Conservation (phyloP, 1,140 invertebrate genomes). For the Oryctes rhinoceros region DNA sequence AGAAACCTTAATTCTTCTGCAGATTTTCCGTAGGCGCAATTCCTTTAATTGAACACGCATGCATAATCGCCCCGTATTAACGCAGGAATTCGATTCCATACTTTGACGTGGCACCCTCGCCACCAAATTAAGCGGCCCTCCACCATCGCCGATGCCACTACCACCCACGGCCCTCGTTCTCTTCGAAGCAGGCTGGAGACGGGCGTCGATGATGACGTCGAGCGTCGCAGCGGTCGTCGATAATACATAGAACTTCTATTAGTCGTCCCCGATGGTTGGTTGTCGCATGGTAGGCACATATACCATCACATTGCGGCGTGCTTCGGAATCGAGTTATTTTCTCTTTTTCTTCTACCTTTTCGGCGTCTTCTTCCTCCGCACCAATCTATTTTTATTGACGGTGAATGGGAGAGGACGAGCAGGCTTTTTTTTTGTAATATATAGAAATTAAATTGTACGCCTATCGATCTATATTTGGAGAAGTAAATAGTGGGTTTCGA, state of each 20-base stretch:
- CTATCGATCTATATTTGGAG: neutral
- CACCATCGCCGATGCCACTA: neutral
- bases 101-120: slow-evolving; percentile 2
- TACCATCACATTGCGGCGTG: neutral
- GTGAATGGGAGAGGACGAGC: neutral
- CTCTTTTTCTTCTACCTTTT: neutral
- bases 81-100: slow-evolving; percentile 17
- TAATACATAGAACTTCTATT: slow-evolving; percentile 4
- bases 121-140: neutral
- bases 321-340: slow-evolving; percentile 16
- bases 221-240: slow-evolving; percentile 22
- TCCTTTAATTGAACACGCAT: slow-evolving; percentile 16
- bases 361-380: neutral
- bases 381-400: slow-evolving; percentile 2
- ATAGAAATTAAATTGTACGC: neutral
- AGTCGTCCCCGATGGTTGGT: neutral
- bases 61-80: slow-evolving; percentile 22
- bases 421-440: neutral
- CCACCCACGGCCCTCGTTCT: slow-evolving; percentile 16
- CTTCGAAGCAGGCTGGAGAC: neutral
- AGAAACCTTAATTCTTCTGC: too few species aligned
- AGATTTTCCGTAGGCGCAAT: neutral
- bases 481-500: neutral
- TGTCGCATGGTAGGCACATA: neutral
- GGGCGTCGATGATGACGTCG: slow-evolving; percentile 14